These are phyloP conservation scores for Volucella bombylans DNA, from an alignment of 2,888 invertebrate species.

Conservation along the genomic window DNA sequence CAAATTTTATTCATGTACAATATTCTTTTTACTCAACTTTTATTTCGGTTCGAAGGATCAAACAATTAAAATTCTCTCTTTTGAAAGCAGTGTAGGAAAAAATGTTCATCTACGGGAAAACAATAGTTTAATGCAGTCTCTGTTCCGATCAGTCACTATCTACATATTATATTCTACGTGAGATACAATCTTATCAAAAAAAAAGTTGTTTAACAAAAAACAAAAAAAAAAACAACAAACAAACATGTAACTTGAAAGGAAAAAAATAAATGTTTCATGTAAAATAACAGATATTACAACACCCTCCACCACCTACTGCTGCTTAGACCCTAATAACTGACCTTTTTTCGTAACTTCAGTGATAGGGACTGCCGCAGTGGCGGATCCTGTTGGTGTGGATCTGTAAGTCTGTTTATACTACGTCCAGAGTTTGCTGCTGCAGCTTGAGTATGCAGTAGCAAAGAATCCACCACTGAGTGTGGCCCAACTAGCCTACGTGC, in stretches of 20 bases:
- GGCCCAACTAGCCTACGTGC: constrained; percentile 67
- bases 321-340: constrained; percentile 79
- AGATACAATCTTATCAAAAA: not conserved
- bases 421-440: constrained; percentile 73
- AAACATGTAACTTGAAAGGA: constrained; percentile 5
- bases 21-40: too few relatives aligned
- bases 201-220: too few relatives aligned
- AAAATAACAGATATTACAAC: constrained; percentile 22
- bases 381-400: constrained; percentile 75
- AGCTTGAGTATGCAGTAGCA: constrained; percentile 60
- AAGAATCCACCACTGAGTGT: constrained; percentile 67
- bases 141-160: constrained; percentile 32
- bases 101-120: constrained; percentile 8
- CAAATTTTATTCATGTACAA: too few relatives aligned
- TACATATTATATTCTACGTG: not conserved
- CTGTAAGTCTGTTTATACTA: constrained; percentile 65
- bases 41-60: constrained; percentile 8
- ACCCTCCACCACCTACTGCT: constrained; percentile 54
- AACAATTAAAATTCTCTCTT: not conserved
- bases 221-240: not conserved
- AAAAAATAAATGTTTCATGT: constrained; percentile 29
- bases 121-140: constrained; percentile 43
- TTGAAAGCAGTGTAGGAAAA: not conserved
- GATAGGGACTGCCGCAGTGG: constrained; percentile 78
- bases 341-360: constrained; percentile 81